Percentiles rank a stretch among this genome's conserved stretches.
Evolutionary conservation across 2,888 invertebrate genomes (phyloP).

Genomic region (Leptothorax acervorum): DNA sequence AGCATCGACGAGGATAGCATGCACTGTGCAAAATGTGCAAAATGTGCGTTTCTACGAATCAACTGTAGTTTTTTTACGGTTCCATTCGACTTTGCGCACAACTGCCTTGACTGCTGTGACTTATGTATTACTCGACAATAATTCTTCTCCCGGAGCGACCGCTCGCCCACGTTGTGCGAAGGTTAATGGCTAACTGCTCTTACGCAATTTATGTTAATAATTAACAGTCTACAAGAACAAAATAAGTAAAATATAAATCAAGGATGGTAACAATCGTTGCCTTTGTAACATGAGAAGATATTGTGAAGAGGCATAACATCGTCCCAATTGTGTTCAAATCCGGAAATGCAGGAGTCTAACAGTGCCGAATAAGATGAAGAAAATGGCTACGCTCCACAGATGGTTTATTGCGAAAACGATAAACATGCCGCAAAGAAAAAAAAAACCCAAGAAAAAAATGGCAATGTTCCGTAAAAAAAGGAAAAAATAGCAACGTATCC

Average conservation of each 20-base stretch:
- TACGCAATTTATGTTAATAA: conserved; percentile 6
- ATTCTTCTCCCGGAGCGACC: conserved; percentile 26
- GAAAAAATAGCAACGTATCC: not conserved
- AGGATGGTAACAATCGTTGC: not conserved
- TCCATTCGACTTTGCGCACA: conserved; percentile 53
- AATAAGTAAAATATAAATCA: conserved; percentile 30
- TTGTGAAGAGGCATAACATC: not conserved
- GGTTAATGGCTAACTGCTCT: not conserved
- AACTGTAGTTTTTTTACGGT: conserved; percentile 63
- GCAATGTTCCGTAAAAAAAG: not conserved
- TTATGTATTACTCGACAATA: conserved; percentile 56
- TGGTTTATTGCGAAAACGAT: not conserved
- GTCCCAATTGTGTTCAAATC: not conserved
- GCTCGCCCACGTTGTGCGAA: conserved; percentile 9
- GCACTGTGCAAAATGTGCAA: conserved; percentile 53
- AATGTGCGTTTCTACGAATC: conserved; percentile 60
- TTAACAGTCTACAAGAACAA: not conserved
- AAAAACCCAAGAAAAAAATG: not conserved
- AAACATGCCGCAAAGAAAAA: not conserved
- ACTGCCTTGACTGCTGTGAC: conserved; percentile 61
- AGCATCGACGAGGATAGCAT: conserved; percentile 15
- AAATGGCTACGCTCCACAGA: not conserved
- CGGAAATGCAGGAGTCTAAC: not conserved
- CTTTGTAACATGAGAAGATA: conserved; percentile 29
- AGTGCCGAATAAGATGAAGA: conserved; percentile 2